Evolutionary conservation across 2,113 vertebrate species (phyloP), one percentile per base, ranked within the genome.

Genomic region (Takifugu bimaculatus): DNA sequence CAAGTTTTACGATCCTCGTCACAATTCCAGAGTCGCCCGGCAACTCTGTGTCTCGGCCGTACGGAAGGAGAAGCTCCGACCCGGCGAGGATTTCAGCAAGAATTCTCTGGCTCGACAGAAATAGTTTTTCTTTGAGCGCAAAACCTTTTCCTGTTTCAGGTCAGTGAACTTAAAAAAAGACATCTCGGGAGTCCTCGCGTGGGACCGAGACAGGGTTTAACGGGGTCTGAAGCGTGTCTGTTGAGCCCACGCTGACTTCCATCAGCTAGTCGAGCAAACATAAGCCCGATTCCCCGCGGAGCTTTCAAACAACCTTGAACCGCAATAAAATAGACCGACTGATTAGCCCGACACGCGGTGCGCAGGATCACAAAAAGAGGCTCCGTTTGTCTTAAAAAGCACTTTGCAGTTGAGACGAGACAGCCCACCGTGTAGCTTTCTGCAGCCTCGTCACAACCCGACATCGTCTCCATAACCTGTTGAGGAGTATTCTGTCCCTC

Each of bases 81-180:
- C 14, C 29, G 20, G 20, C 20, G 20, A 20, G 20, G 20, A 20
- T 20, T 20, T 20, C 20, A 20, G 49, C 51, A 50, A 54, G 5
- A 71, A n/a, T 45, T 47, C 68, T 35, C 35, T 39, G 35, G 13
- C 13, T 48, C 13, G 15, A n/a, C 45, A n/a, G 57, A 42, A 32
- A 20, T 29, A 51, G 3, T 25, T 47, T 44, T 20, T 61, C 35
- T 49, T 29, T 39, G 55, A 5, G 28, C 58, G 62, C 53, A 54
- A 62, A 15, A 51, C 57, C 2, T n/a, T 78, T 53, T 56, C 35
- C 11, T 67, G 69, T 74, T 74, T 54, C 52, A 80, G 70, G 72
- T 75, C 74, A 69, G 27, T 77, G 67, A 75, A 59, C 71, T 51
- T 57, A 42, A 54, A 67, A 54, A 67, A 0, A 53, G 26, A 44